Conservation (phyloP, 2,888 invertebrate genomes). For the Epistrophe eligans region DNA sequence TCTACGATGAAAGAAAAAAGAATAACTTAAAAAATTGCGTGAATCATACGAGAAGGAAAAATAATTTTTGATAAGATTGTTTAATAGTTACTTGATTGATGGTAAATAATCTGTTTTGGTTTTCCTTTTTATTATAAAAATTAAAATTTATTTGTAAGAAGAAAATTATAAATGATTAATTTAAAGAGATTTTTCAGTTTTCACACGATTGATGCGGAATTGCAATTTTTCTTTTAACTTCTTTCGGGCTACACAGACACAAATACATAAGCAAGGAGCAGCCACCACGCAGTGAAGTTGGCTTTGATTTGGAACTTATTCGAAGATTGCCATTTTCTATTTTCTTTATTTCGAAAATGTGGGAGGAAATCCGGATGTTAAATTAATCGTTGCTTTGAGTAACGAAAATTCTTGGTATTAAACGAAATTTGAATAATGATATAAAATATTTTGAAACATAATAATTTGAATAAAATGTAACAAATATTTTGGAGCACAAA, state of each 20-base stretch:
- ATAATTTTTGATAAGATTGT: background rate
- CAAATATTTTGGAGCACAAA: too few relatives aligned
- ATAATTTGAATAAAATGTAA: too few relatives aligned
- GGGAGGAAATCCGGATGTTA: slow-evolving; percentile 39
- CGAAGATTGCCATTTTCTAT: slow-evolving; percentile 44
- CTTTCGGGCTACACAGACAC: slow-evolving; percentile 70
- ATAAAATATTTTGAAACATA: too few relatives aligned
- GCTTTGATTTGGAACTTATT: slow-evolving; percentile 23
- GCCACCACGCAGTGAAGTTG: slow-evolving; percentile 67
- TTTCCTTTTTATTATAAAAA: slow-evolving; percentile 46
- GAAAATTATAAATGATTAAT: slow-evolving; percentile 53
- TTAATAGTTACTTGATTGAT: slow-evolving; percentile 65
- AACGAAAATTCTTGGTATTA: background rate
- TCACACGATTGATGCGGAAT: slow-evolving; percentile 74
- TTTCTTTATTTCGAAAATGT: slow-evolving; percentile 30
- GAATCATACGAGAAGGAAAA: slow-evolving; percentile 57
- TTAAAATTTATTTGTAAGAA: slow-evolving; percentile 55
- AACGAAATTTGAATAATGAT: background rate
- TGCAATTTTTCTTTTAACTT: slow-evolving; percentile 72
- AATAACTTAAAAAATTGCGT: slow-evolving; percentile 65
- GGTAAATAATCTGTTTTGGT: slow-evolving; percentile 42
- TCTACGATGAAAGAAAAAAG: slow-evolving; percentile 54
- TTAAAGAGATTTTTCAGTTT: slow-evolving; percentile 62
- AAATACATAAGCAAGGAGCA: slow-evolving; percentile 56
- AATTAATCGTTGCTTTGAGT: background rate